Percentiles rank a stretch among this genome's conserved stretches.
These are phyloP conservation scores for cattle (Bos taurus) DNA, from an alignment of 2,113 vertebrate species.

Conservation along the genomic window DNA sequence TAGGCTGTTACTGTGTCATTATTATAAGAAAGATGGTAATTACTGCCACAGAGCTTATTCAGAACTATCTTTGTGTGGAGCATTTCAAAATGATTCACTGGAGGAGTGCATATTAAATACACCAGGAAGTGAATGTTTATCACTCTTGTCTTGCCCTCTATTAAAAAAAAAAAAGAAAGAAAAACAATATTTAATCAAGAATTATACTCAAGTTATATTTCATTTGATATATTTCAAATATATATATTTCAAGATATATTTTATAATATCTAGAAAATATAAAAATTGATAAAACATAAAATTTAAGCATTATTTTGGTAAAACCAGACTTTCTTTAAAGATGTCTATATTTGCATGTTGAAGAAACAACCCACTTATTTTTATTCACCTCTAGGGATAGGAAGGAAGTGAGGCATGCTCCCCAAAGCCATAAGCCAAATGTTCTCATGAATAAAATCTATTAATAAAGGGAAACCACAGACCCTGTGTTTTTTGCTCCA, in stretches of 20 bases:
- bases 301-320: neutral
- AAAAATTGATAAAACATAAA: neutral
- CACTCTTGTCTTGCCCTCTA: neutral
- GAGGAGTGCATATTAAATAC: neutral
- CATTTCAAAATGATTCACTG: neutral
- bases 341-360: neutral
- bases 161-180: neutral
- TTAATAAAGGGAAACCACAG: neutral
- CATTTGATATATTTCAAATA: neutral
- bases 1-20: neutral
- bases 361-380: neutral
- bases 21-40: neutral
- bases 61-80: neutral
- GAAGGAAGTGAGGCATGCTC: neutral
- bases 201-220: neutral
- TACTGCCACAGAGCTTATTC: neutral
- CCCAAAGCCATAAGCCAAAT: neutral
- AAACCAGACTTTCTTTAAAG: neutral
- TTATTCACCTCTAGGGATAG: neutral
- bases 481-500: neutral
- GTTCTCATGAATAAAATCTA: neutral
- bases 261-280: conserved; percentile 10
- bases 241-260: neutral
- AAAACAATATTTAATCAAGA: neutral
- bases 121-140: neutral